Conservation (phyloP, 2,113 vertebrate genomes). For the Stictonetta naevosa region DNA sequence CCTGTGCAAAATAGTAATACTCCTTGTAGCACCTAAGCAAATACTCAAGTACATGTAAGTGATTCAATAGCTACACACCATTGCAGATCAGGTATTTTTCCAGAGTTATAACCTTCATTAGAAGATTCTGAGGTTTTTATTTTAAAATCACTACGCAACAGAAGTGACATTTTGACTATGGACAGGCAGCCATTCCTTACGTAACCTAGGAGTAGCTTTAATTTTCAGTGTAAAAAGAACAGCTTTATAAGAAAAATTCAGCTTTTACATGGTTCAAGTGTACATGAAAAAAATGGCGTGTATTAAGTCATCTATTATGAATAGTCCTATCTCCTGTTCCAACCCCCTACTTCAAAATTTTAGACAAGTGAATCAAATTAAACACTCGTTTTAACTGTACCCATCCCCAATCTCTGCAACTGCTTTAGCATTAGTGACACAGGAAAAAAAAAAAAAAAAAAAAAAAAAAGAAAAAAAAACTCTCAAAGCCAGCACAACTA, state of each 20-base stretch:
- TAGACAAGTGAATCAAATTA: neutral
- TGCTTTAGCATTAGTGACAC: neutral
- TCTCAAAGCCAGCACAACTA: neutral
- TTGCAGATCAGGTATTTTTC: neutral
- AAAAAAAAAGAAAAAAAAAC: neutral
- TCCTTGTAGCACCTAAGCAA: accelerated
- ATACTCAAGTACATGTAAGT: neutral
- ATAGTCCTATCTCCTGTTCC: neutral
- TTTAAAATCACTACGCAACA: neutral
- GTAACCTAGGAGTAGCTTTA: neutral
- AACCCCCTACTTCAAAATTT: neutral
- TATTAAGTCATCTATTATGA: neutral
- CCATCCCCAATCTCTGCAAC: neutral
- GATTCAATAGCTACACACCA: neutral
- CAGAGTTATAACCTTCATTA: neutral
- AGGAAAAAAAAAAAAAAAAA: neutral
- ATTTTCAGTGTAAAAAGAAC: neutral
- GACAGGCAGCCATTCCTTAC: neutral
- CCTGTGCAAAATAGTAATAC: accelerated
- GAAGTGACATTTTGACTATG: neutral
- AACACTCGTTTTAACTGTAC: neutral
- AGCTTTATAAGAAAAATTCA: neutral
- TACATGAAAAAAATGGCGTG: neutral
- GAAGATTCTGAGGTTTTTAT: neutral
- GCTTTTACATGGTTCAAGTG: neutral